A percentile compares a stretch with the other conserved stretches of the same genome.
These are phyloP conservation scores for Automeris io DNA, from an alignment of 2,888 invertebrate genomes.

Conservation along the genomic window DNA sequence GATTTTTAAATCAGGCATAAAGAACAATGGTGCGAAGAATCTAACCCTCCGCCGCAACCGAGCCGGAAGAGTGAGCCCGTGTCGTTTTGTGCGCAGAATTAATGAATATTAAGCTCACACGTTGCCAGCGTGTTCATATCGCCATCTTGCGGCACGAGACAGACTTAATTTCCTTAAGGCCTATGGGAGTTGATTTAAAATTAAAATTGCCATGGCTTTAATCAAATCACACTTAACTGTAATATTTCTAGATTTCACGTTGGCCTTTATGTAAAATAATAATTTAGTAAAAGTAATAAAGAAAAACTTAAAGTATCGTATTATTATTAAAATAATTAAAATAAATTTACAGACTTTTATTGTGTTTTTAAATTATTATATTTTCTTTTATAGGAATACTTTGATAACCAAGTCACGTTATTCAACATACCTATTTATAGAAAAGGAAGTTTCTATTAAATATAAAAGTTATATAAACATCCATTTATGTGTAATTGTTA, in stretches of 20 bases:
- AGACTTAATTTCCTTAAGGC: slow-evolving; percentile 10
- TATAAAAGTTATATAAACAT: too few relatives aligned
- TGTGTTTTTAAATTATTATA: too few relatives aligned
- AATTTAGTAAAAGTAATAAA: too few relatives aligned
- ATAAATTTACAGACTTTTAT: too few relatives aligned
- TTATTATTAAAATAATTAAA: too few relatives aligned
- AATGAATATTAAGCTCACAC: slow-evolving; percentile 67
- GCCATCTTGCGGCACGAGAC: slow-evolving; percentile 29
- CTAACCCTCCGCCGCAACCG: slow-evolving; percentile 18
- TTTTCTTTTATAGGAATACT: too few relatives aligned
- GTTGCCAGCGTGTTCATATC: slow-evolving; percentile 25
- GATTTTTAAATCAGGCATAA: not conserved
- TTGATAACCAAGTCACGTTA: too few relatives aligned
- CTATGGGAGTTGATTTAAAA: slow-evolving; percentile 9
- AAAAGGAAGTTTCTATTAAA: too few relatives aligned
- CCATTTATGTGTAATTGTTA: too few relatives aligned
- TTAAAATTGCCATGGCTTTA: slow-evolving; percentile 3
- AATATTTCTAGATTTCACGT: not conserved
- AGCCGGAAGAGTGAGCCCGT: slow-evolving; percentile 43
- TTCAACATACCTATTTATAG: too few relatives aligned
- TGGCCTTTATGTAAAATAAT: too few relatives aligned
- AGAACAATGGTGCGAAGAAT: slow-evolving; percentile 5
- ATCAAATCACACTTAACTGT: not conserved
- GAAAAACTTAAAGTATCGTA: too few relatives aligned
- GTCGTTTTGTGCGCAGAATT: slow-evolving; percentile 43